A percentile compares a stretch with the other conserved stretches of the same genome.
These are phyloP conservation scores for Onychomys torridus DNA, from an alignment of 2,797 vertebrate genomes.

Conservation along the genomic window DNA sequence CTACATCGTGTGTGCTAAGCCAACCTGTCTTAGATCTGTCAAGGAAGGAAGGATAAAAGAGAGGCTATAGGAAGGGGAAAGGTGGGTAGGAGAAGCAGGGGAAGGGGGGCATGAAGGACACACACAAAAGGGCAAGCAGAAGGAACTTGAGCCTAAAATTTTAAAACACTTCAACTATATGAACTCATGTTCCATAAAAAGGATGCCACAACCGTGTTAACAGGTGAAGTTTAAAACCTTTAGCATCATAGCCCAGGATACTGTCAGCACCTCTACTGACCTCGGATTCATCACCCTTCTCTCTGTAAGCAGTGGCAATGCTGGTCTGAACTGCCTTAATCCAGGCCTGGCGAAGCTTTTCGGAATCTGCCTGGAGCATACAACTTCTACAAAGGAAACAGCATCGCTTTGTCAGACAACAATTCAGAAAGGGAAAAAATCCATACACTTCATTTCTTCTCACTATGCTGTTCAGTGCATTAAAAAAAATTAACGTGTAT, in stretches of 20 bases:
- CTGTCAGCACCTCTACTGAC: slow-evolving; percentile 84
- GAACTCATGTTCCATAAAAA: slow-evolving; percentile 5
- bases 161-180: slow-evolving; percentile 46
- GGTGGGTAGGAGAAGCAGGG: background rate
- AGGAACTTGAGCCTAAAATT: slow-evolving; percentile 31
- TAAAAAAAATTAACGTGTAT: background rate
- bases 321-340: slow-evolving; percentile 99
- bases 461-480: slow-evolving; percentile 13
- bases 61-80: background rate
- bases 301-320: slow-evolving; percentile 97
- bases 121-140: background rate
- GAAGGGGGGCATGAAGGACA: background rate
- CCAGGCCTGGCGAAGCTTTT: slow-evolving; percentile 98
- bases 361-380: slow-evolving; percentile 98
- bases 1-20: background rate
- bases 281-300: slow-evolving; percentile 95
- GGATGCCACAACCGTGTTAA: background rate
- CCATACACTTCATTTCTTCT: background rate
- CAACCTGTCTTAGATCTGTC: background rate
- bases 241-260: background rate
- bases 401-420: slow-evolving; percentile 56
- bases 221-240: slow-evolving; percentile 43
- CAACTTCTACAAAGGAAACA: slow-evolving; percentile 92
- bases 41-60: background rate
- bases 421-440: slow-evolving; percentile 7